Evolutionary conservation across 2,888 invertebrate species (phyloP).

Genomic region (Leucophora obtusa): DNA sequence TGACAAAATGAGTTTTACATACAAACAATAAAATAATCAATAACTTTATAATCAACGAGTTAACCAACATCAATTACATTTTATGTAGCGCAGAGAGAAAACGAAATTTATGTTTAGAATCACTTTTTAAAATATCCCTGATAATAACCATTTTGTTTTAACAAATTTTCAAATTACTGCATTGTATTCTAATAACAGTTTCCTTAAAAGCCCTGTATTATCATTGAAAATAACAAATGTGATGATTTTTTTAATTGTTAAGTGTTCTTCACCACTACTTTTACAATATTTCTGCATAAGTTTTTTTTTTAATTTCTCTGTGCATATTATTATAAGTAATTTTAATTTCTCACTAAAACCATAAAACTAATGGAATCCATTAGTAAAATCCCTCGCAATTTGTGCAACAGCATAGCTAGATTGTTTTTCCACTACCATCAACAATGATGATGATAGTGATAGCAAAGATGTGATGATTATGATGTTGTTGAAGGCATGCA

Average conservation of each 20-base stretch:
- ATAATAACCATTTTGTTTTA: too few species aligned
- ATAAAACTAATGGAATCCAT: slow-evolving; percentile 64
- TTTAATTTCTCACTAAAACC: slow-evolving; percentile 58
- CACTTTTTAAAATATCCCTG: too few species aligned
- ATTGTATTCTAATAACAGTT: not conserved
- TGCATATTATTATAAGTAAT: slow-evolving; percentile 61
- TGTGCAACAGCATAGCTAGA: slow-evolving; percentile 9
- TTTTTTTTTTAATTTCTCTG: not conserved
- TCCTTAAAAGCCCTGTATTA: not conserved
- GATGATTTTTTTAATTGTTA: slow-evolving; percentile 1
- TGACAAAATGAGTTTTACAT: too few species aligned
- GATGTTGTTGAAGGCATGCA: slow-evolving; percentile 29
- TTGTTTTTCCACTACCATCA: slow-evolving; percentile 22
- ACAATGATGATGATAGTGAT: slow-evolving; percentile 14
- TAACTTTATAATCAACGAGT: too few species aligned
- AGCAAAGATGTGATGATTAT: slow-evolving; percentile 6
- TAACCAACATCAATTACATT: too few species aligned
- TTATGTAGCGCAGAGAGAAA: too few species aligned
- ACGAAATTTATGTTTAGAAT: too few species aligned
- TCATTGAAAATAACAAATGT: not conserved
- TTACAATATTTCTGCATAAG: not conserved
- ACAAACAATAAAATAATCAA: too few species aligned
- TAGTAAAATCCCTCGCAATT: slow-evolving; percentile 54
- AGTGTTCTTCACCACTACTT: not conserved
- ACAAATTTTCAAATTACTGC: too few species aligned